Percentiles rank a stretch among this genome's conserved stretches.
Conservation (phyloP, 1,140 invertebrate genomes). For the Grapholita molesta region DNA sequence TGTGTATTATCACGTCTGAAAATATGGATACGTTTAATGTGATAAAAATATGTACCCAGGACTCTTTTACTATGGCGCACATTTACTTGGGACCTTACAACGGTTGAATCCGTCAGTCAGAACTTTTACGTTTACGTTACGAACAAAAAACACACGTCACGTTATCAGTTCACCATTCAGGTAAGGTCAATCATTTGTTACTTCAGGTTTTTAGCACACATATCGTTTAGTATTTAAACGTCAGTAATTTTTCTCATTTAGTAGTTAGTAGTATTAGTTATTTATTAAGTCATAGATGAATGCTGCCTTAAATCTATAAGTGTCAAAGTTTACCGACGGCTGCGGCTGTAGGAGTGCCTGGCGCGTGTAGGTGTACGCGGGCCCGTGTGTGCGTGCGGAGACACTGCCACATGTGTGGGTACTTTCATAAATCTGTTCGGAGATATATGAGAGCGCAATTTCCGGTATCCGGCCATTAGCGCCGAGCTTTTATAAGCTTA, state of each 20-base stretch:
- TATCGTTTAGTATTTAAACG: background rate
- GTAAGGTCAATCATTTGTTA: too few species aligned
- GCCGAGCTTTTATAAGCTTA: conserved; percentile 81
- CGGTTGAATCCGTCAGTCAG: too few species aligned
- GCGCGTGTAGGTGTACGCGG: conserved; percentile 28
- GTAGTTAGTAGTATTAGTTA: too few species aligned
- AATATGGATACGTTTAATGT: too few species aligned
- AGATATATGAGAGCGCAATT: conserved; percentile 93
- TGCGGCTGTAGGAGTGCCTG: conserved; percentile 32
- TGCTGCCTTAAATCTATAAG: conserved; percentile 69
- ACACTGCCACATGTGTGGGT: conserved; percentile 75
- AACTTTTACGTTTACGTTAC: too few species aligned
- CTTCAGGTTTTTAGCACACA: too few species aligned
- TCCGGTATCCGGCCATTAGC: conserved; percentile 92
- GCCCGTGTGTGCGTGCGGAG: conserved; percentile 49
- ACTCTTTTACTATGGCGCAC: too few species aligned
- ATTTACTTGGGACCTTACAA: too few species aligned
- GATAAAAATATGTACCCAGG: too few species aligned
- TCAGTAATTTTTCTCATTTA: conserved; percentile 22
- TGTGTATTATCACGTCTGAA: too few species aligned
- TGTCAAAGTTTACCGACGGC: conserved; percentile 59
- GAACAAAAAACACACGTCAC: too few species aligned
- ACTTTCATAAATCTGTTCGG: conserved; percentile 92
- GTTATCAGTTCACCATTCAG: too few species aligned
- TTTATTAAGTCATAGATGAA: conserved; percentile 64